A percentile compares a stretch with the other conserved stretches of the same genome.
Evolutionary conservation across 1,140 invertebrate species (phyloP).

Genomic region (Glossosoma conforme): DNA sequence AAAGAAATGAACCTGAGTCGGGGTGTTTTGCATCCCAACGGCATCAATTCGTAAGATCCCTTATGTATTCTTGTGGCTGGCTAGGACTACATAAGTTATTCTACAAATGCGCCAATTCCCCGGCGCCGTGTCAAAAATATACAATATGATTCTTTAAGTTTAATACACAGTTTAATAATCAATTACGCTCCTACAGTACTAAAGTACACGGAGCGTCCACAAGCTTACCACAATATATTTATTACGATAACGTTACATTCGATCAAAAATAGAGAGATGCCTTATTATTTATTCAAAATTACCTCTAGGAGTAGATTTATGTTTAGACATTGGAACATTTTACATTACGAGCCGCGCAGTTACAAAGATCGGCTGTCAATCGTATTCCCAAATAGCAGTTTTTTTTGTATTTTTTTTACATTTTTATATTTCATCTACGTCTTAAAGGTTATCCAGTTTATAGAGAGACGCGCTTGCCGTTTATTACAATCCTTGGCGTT

Average conservation of each 20-base stretch:
- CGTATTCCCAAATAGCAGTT: too few species aligned
- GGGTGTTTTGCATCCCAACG: slow-evolving; percentile 2
- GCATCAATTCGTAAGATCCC: slow-evolving; percentile 11
- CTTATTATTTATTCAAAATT: slow-evolving; percentile 1
- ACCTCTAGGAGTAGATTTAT: too few species aligned
- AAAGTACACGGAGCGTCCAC: slow-evolving; percentile 21
- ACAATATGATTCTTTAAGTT: background rate
- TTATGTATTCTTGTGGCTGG: slow-evolving; percentile 29
- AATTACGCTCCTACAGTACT: slow-evolving; percentile 1
- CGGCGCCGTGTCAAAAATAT: background rate
- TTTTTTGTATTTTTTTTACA: too few species aligned
- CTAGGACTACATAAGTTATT: slow-evolving; percentile 17
- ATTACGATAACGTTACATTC: slow-evolving; percentile 6
- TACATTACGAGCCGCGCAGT: too few species aligned
- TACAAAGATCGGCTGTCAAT: too few species aligned
- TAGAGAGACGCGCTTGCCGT: too few species aligned
- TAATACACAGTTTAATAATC: background rate
- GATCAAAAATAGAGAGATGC: background rate
- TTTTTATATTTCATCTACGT: too few species aligned
- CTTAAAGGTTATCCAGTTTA: too few species aligned
- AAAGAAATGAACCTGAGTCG: slow-evolving; percentile 12
- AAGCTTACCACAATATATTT: slow-evolving; percentile 12
- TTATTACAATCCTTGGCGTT: too few species aligned
- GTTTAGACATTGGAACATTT: too few species aligned
- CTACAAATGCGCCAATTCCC: background rate